Evolutionary conservation across 1,140 invertebrate genomes (phyloP), one percentile per base, ranked within the genome.

Genomic region (Pogonomyrmex barbatus): DNA sequence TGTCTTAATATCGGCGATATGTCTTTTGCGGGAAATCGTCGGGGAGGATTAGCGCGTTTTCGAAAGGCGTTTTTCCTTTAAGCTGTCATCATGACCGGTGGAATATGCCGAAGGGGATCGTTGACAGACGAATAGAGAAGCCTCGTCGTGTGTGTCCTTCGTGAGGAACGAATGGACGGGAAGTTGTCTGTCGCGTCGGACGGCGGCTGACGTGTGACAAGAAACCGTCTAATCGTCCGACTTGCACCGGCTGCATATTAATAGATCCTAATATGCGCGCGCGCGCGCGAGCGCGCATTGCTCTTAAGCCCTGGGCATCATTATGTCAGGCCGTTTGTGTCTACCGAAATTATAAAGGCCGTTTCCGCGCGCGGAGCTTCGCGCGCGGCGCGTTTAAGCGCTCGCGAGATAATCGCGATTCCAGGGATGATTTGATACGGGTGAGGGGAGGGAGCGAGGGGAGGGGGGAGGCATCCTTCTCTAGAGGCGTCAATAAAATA

Each of bases 241-340:
- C 90, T 91, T 89, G 90, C 89, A 89, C 85, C 86, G 89, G 79
- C 88, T 89, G 91, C 93, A 93, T 94, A 94, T 94, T 94, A 94
- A 94, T 94, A 94, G 93, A 93, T 91, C 88, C 89, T 93, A 91
- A 93, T 93, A 92, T 91, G 89, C 92, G 85, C 68, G 65, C 50
- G 89, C 92, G 85, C 68, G 65, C 50, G 68, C 77, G 65, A 73
- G 60, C 81, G 89, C 77, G 56, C 70, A 82, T 84, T 62, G 86
- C 86, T 87, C 84, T 52, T 70, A 76, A 70, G 85, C 85, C 78
- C 77, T 24, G 88, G 88, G 77, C 87, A 76, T 88, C 89, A 87
- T 93, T 91, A 77, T 71, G 89, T 87, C 87, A 86, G 54, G 63
- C 50, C 85, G 84, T 91, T 88, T 89, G 82, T 91, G 87, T 83